Percentiles rank a stretch among this genome's conserved stretches.
Evolutionary conservation across 30 jellyfish, hydroid and myxozoan genomes (phyloP).

Genomic region (Rhopilema esculentum): DNA sequence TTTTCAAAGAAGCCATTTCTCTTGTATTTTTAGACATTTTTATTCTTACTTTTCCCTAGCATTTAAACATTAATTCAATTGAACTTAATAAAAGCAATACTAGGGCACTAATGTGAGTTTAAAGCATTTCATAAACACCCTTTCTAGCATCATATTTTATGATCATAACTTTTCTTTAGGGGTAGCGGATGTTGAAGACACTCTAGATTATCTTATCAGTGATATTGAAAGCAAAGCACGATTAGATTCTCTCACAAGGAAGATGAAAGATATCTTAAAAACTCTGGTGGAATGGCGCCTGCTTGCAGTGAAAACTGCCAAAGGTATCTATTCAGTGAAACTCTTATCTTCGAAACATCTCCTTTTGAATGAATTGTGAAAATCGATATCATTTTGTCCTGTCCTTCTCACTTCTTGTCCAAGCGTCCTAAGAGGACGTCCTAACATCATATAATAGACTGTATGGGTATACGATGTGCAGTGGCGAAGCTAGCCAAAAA

Average conservation of each 20-base stretch:
- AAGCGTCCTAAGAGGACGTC: too few relatives aligned
- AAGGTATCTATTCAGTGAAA: neutral
- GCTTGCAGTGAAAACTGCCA: neutral
- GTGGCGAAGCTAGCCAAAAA: too few relatives aligned
- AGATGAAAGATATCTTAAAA: neutral
- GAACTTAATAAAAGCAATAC: too few relatives aligned
- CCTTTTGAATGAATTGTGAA: neutral
- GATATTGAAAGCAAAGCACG: neutral
- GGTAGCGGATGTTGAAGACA: slow-evolving; percentile 5
- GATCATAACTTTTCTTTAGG: neutral
- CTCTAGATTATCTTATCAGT: slow-evolving; percentile 22
- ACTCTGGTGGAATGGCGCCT: neutral
- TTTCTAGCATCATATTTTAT: too few relatives aligned
- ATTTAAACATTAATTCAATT: too few relatives aligned
- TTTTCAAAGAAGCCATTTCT: too few relatives aligned
- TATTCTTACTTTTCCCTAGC: too few relatives aligned
- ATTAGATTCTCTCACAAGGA: neutral
- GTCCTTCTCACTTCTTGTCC: neutral
- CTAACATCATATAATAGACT: too few relatives aligned
- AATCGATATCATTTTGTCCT: neutral
- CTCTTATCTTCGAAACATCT: neutral
- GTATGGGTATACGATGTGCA: too few relatives aligned
- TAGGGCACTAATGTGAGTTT: too few relatives aligned
- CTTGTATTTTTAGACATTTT: too few relatives aligned
- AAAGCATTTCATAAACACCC: too few relatives aligned